Evolutionary conservation across 2,888 invertebrate genomes (phyloP), one percentile per base, ranked within the genome.

Genomic region (Eupithecia tripunctaria): DNA sequence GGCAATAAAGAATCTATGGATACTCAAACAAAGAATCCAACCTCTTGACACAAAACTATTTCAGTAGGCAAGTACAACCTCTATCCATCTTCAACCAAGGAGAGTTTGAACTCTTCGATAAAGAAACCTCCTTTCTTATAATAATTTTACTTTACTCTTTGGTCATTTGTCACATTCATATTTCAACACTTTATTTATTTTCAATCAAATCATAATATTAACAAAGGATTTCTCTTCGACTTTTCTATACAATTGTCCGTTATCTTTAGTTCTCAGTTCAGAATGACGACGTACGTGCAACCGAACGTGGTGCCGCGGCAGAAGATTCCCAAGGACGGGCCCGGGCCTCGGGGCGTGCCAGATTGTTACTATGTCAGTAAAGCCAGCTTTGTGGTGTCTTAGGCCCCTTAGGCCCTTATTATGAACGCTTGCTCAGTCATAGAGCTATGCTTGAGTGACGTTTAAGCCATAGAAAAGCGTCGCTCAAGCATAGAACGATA

Each of bases 361-460:
- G 93, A 93, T 25, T 90, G 89, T 72, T 93, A 93, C 62, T 92
- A 94, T 78, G 94, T 92, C 77, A 85, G 90, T 64, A 85, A 2
- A 29, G n/a, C n/a, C n/a, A n/a, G n/a, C n/a, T n/a, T n/a, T n/a
- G n/a, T n/a, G n/a, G n/a, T n/a, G n/a, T n/a, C n/a, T n/a, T n/a
- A n/a, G n/a, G n/a, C n/a, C n/a, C n/a, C n/a, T n/a, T n/a, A n/a
- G n/a, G n/a, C n/a, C n/a, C n/a, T n/a, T n/a, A n/a, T n/a, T n/a
- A n/a, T n/a, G n/a, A n/a, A n/a, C n/a, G n/a, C n/a, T n/a, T n/a
- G n/a, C n/a, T n/a, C n/a, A n/a, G n/a, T n/a, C n/a, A n/a, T n/a
- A n/a, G n/a, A n/a, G n/a, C n/a, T n/a, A n/a, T n/a, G n/a, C n/a
- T n/a, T n/a, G n/a, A n/a, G n/a, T n/a, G n/a, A n/a, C n/a, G n/a